These are phyloP conservation scores for Procambarus clarkii DNA, from an alignment of 1,140 invertebrate species.

Conservation along the genomic window DNA sequence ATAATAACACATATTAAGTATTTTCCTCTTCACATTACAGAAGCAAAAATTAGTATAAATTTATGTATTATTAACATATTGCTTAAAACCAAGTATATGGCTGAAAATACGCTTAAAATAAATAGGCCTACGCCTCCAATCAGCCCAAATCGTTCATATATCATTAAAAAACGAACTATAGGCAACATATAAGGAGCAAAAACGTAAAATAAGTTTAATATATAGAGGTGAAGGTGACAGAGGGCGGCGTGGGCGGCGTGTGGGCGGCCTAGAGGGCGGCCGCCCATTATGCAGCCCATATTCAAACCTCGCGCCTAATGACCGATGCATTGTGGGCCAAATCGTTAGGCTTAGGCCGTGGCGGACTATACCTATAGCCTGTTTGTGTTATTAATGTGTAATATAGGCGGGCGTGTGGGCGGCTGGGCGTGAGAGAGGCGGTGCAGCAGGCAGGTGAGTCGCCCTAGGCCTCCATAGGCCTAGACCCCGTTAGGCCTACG, in stretches of 20 bases:
- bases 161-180: too few relatives aligned
- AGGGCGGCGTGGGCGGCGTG: too few relatives aligned
- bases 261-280: too few relatives aligned
- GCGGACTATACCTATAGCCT: constrained; percentile 9
- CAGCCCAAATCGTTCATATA: not conserved
- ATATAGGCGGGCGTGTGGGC: not conserved
- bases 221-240: too few relatives aligned
- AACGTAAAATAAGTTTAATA: too few relatives aligned
- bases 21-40: not conserved
- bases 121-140: constrained; percentile 8
- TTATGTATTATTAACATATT: not conserved
- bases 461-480: not conserved
- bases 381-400: constrained; percentile 57
- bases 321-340: constrained; percentile 53
- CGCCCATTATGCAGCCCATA: not conserved
- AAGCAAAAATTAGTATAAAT: not conserved
- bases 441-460: constrained; percentile 50
- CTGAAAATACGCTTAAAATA: not conserved
- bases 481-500: constrained; percentile 20
- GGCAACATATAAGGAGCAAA: too few relatives aligned
- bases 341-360: constrained; percentile 55
- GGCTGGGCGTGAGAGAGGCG: not conserved
- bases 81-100: not conserved
- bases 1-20: not conserved
- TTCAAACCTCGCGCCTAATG: constrained; percentile 23